A percentile compares a stretch with the other conserved stretches of the same genome.
Evolutionary conservation across 2,888 invertebrate species (phyloP).

Genomic region (Drosophila nigritarsus): DNA sequence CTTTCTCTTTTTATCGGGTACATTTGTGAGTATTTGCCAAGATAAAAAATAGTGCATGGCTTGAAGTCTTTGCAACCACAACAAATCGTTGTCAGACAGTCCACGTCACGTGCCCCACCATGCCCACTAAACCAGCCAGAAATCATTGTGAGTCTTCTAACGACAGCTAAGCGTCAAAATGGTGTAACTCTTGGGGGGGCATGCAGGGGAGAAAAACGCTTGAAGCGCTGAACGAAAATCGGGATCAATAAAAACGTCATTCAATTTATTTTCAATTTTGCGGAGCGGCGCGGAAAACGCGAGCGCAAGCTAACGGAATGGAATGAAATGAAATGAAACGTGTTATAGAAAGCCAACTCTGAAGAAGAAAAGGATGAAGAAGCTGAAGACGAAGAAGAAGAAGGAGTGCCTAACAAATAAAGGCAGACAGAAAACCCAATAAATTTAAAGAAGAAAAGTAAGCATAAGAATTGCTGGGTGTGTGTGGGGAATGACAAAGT

Average conservation of each 20-base stretch:
- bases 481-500: conserved; percentile 59
- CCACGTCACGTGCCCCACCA: neutral
- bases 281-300: conserved; percentile 37
- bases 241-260: conserved; percentile 81
- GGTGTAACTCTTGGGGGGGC: conserved; percentile 31
- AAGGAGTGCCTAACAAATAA: conserved; percentile 74
- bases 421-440: conserved; percentile 79
- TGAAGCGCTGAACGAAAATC: conserved; percentile 66
- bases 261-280: conserved; percentile 81
- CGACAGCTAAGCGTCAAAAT: conserved; percentile 78
- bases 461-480: conserved; percentile 30
- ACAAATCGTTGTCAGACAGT: conserved; percentile 32
- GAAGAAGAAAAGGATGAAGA: neutral
- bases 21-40: neutral
- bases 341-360: conserved; percentile 15
- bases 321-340: conserved; percentile 34
- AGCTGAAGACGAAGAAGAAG: neutral
- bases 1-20: no score
- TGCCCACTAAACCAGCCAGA: neutral
- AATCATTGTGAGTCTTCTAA: conserved; percentile 17
- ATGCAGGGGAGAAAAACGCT: conserved; percentile 26
- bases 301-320: conserved; percentile 48
- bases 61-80: conserved; percentile 24
- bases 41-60: conserved; percentile 8
- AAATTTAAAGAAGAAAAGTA: conserved; percentile 78